Base-by-base conservation (phyloP, 1,140 invertebrate species). In the Tetragonula clypearis region DNA sequence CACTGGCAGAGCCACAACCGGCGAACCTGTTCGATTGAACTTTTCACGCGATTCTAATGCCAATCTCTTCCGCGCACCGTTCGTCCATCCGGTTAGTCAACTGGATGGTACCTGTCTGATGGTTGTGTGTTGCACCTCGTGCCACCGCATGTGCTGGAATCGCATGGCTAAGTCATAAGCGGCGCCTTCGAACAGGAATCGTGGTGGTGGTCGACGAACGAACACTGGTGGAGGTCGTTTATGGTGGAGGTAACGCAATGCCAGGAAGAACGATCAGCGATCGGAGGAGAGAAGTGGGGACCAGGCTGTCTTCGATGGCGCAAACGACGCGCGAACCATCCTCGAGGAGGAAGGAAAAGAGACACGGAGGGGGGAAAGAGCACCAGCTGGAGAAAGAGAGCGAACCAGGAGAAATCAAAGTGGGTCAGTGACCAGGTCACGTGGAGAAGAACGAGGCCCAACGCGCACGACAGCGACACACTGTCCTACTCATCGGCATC, bases 401-500 rank as follows among this genome's bases (percentile, higher is more conserved):
- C 41, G 65, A 69, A 56, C 83, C 35, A 88, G 89, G 90, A 93
- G 93, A 94, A 92, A 93, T 86, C 93, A 93, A 95, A 95, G 94
- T 95, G 92, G 94, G 94, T 89, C 94, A 95, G 91, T 92, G 93
- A 92, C 93, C 93, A 93, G 94, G 94, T 95, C 94, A 94, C 91
- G 91, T 92, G 92, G 91, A 92, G 92, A 90, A 87, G 93, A 93
- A 94, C 89, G 93, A 92, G 93, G 92, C 91, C 89, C 92, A 94
- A 89, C 91, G 91, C 87, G 90, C 90, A 92, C 92, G 92, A 92
- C 92, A 92, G 90, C 94, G 94, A 94, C 94, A 95, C 93, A 95
- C 94, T 95, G 93, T 95, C 94, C 94, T 95, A 95, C 94, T 94
- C 93, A 94, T 93, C 90, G 91, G 84, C 60, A 53, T 74, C 73